Base-by-base conservation (phyloP, 2,113 vertebrate species). In the Scomber scombrus region DNA sequence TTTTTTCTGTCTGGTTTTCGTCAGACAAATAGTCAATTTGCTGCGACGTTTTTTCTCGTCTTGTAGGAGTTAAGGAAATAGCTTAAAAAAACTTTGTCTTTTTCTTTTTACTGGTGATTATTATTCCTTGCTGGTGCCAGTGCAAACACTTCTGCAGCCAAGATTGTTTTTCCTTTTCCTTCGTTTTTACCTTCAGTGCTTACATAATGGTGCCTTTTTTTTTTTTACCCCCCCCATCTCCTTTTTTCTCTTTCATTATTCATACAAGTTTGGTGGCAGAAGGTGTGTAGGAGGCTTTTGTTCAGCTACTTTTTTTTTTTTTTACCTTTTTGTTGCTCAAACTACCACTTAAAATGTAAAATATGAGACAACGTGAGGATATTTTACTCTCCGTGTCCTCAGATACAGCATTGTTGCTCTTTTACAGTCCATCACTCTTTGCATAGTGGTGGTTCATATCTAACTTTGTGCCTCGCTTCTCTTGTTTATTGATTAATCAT, bases 271-370 rank as follows among this genome's bases (percentile, higher is more conserved):
- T 71, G 70, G 47, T 74, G 54, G 46, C 88, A 89, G 82, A 76
- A 69, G 71, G 58, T 82, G 85, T 71, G 85, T 86, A 40, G 90
- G 86, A 82, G 74, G 81, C 51, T 45, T 76, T 80, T 68, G 19
- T 82, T 80, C 54, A 56, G 18, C 23, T 50, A 1, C 40, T 47
- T 47, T 21, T 13, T 21, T 23, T 8, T 8, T 4, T 51, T 68
- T 52, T 54, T n/a, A n/a, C n/a, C 55, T n/a, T 40, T 45, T 67
- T 69, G 52, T 1, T 69, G 49, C 40, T 75, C 34, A 47, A 54
- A 74, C 34, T 54, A 15, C 13, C 11, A 21, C 43, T 16, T 40
- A 16, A 34, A 57, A 58, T 75, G 57, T 55, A 23, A 65, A 81
- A 74, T 40, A 47, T 34, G 55, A 72, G 45, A 40, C 34, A 40